Conservation (phyloP, 2,888 invertebrate species). For the Schizaphis graminum region DNA sequence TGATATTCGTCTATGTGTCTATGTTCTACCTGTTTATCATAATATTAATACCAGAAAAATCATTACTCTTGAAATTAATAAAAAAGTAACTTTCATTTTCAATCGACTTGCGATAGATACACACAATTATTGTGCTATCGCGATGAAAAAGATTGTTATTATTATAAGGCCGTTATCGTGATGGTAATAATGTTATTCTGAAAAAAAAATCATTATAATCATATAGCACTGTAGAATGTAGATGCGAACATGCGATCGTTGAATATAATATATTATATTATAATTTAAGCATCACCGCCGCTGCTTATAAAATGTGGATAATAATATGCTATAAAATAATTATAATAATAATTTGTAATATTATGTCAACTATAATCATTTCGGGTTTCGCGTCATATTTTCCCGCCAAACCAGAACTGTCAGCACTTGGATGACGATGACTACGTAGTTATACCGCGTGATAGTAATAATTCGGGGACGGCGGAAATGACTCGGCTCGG, state of each 20-base stretch:
- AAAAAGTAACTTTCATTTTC: not conserved
- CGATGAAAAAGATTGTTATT: not conserved
- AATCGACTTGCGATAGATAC: not conserved
- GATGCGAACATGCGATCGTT: not conserved
- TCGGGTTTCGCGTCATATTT: not conserved
- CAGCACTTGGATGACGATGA: not conserved
- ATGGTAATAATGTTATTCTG: not conserved
- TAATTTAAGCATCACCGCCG: not conserved
- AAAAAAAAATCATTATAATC: not conserved
- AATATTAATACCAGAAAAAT: not conserved
- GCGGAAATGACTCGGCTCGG: not conserved
- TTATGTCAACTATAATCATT: not conserved
- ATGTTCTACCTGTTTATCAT: not conserved
- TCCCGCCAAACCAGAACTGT: not conserved
- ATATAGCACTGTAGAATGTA: not conserved
- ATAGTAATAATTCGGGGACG: not conserved
- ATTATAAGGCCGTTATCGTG: not conserved
- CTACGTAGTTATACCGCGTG: not conserved
- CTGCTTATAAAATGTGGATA: not conserved
- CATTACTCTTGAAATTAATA: not conserved
- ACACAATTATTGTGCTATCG: not conserved
- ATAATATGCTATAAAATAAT: not conserved
- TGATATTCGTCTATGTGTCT: not conserved
- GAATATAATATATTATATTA: not conserved
- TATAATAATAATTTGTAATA: no score